Evolutionary conservation across 2,797 vertebrate genomes (phyloP).

Genomic region (Ctenopoma multispine): DNA sequence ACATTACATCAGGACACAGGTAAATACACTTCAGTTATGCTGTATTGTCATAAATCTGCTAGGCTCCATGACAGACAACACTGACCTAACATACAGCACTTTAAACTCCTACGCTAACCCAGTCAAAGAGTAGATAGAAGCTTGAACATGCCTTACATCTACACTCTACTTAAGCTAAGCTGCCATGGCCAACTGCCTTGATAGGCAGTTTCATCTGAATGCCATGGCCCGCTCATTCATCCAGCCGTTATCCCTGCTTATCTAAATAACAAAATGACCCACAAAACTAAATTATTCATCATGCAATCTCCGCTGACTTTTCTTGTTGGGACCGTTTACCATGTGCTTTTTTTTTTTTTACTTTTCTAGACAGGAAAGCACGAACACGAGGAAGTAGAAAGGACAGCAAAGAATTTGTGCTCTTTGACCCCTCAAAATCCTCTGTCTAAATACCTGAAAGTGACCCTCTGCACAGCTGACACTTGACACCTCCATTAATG

Average conservation of each 20-base stretch:
- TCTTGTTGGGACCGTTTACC: background rate
- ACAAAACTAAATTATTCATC: background rate
- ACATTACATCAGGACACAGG: too few relatives aligned
- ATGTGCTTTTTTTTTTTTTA: background rate
- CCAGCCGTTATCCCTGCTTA: background rate
- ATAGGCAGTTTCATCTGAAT: background rate
- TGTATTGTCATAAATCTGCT: background rate
- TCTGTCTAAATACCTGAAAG: conserved; percentile 47
- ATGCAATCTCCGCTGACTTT: background rate
- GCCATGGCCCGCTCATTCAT: background rate
- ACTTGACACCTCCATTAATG: conserved; percentile 13
- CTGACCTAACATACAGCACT: background rate
- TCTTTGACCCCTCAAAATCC: conserved; percentile 48
- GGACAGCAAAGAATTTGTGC: conserved; percentile 25
- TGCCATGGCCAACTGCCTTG: background rate
- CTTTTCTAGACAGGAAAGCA: background rate
- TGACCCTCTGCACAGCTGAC: conserved; percentile 60
- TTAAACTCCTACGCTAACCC: background rate
- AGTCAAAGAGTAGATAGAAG: background rate
- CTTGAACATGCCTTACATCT: background rate
- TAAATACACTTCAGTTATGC: background rate
- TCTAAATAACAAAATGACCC: background rate
- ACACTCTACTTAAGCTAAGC: background rate
- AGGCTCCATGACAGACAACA: background rate
- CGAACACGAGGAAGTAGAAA: conserved; percentile 13